A percentile compares a stretch with the other conserved stretches of the same genome.
phyloP scores from a whole-genome alignment of 2,888 invertebrate species.

The Cylloceria caligata region DNA sequence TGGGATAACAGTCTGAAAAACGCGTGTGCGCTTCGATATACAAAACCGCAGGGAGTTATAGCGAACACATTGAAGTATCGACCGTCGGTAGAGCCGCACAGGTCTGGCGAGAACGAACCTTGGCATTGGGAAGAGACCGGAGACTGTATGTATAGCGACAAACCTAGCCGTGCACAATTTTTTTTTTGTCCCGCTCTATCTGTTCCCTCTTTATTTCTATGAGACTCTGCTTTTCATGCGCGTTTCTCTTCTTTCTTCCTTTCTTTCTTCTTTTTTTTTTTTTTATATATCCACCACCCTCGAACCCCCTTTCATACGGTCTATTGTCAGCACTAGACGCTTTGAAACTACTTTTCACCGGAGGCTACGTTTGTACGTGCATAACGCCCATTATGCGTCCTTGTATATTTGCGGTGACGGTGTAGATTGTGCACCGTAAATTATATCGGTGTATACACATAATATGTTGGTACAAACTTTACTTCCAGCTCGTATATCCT shows the following conservation, averaged over 20 bases:
- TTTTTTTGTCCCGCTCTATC: conserved; percentile 54
- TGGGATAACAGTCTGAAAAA: conserved; percentile 50
- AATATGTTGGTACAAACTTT: conserved; percentile 60
- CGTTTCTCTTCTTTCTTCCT: conserved; percentile 64
- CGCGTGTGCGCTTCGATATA: conserved; percentile 26
- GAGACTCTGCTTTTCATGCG: conserved; percentile 39
- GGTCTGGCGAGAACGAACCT: conserved; percentile 66
- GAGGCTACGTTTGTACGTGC: conserved; percentile 67
- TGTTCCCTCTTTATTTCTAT: conserved; percentile 65
- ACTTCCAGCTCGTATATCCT: conserved; percentile 24
- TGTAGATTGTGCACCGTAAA: conserved; percentile 17
- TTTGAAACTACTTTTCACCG: conserved; percentile 78
- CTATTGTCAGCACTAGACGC: conserved; percentile 77
- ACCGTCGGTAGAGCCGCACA: conserved; percentile 37
- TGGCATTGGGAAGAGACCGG: conserved; percentile 67
- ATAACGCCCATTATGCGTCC: conserved; percentile 62
- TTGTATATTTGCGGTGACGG: conserved; percentile 61
- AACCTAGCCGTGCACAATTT: conserved; percentile 54
- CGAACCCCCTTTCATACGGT: conserved; percentile 51
- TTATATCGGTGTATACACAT: conserved; percentile 8
- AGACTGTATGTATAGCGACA: conserved; percentile 34
- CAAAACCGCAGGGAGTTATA: conserved; percentile 20
- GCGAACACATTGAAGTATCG: conserved; percentile 59
- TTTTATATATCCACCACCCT: conserved; percentile 51
- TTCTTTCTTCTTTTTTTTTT: conserved; percentile 69